phyloP scores from a whole-genome alignment of 1,140 invertebrate genomes.

The Drosophila trapezifrons region DNA sequence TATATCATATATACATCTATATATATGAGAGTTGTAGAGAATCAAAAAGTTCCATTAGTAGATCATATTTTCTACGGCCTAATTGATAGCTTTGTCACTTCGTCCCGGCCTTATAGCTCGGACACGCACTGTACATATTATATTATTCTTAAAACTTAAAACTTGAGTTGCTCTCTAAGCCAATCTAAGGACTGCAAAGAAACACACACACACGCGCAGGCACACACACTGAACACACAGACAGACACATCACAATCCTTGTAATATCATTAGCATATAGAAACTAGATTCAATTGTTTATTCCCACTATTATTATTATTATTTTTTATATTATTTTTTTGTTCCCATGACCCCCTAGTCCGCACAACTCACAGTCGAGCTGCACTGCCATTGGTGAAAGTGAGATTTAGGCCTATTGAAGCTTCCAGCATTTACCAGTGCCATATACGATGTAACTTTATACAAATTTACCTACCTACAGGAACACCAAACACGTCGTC shows the following conservation, averaged over 20 bases:
- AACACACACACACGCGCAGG: constrained; percentile 1
- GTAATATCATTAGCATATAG: constrained; percentile 43
- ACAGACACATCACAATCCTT: constrained; percentile 9
- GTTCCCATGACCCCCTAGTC: constrained; percentile 15
- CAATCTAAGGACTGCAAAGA: constrained; percentile 39
- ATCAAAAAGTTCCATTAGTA: constrained; percentile 12
- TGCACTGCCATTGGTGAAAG: constrained; percentile 49
- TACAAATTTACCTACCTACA: constrained; percentile 26
- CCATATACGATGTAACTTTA: constrained; percentile 43
- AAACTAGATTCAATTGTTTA: constrained; percentile 41
- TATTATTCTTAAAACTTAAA: constrained; percentile 3
- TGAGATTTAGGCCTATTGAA: constrained; percentile 53
- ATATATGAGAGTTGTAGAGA: constrained; percentile 12
- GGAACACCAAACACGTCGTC: constrained; percentile 3
- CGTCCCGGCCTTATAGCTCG: background rate
- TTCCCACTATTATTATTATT: background rate
- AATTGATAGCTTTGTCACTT: constrained; percentile 17
- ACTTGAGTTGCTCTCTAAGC: constrained; percentile 32
- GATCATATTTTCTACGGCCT: constrained; percentile 13
- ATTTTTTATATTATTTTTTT: background rate
- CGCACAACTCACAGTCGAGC: constrained; percentile 31
- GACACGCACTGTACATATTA: constrained; percentile 22
- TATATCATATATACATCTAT: background rate
- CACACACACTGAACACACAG: constrained; percentile 14
- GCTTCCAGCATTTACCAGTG: constrained; percentile 55